A percentile compares a stretch with the other conserved stretches of the same genome.
Evolutionary conservation across 23 tunicate species (phyloP).

Genomic region (Aplidium turbinatum): DNA sequence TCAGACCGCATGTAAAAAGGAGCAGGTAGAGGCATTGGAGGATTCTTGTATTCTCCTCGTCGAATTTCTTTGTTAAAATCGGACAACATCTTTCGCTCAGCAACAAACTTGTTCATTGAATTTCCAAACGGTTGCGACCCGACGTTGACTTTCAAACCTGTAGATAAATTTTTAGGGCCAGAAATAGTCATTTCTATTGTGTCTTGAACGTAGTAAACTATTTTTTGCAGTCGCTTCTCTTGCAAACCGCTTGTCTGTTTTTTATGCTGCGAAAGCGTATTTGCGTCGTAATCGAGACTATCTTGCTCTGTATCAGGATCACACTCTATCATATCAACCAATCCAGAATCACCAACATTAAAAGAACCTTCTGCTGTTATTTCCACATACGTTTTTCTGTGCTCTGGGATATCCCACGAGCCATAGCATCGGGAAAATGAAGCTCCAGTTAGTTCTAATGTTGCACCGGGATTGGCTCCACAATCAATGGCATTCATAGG

Average conservation of each 20-base stretch:
- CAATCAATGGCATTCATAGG: conserved; percentile 37
- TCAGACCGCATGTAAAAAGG: conserved; percentile 34
- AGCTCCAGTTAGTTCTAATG: conserved; percentile 51
- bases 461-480: conserved; percentile 44
- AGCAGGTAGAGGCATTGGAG: conserved; percentile 44
- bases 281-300: conserved; percentile 32
- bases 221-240: background rate
- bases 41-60: conserved; percentile 21
- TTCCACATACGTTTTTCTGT: conserved; percentile 71
- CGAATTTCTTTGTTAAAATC: conserved; percentile 5
- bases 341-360: conserved; percentile 47
- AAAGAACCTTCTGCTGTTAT: conserved; percentile 65
- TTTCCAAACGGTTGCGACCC: conserved; percentile 5
- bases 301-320: conserved; percentile 10
- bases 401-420: conserved; percentile 92
- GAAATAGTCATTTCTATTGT: conserved; percentile 52
- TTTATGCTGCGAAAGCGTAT: background rate
- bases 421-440: conserved; percentile 63
- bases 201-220: conserved; percentile 57
- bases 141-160: background rate
- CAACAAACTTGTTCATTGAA: conserved; percentile 9
- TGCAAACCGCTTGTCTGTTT: background rate
- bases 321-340: conserved; percentile 1
- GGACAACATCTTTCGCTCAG: conserved; percentile 13
- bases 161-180: conserved; percentile 47